Base-by-base conservation (phyloP, 2,888 invertebrate species). In the Bembecia ichneumoniformis region DNA sequence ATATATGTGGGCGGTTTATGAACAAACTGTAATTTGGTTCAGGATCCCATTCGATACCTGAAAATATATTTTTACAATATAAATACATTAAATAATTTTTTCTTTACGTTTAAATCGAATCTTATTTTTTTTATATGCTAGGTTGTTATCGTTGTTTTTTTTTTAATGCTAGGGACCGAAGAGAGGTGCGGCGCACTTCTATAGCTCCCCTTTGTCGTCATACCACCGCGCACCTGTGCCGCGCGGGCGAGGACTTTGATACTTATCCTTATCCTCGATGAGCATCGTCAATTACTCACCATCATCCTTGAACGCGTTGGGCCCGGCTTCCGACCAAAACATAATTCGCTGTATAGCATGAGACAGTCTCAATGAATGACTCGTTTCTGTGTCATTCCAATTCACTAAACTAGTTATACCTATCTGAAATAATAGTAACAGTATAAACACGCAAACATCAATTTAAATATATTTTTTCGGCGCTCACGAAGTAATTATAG, bases 321-420 rank as follows among this genome's bases (percentile, higher is more conserved):
- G 71, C 1, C 88, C 88, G 5, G 86, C 81, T 53, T 87, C 87
- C 1, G 84, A 73, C 87, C 87, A 87, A 53, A 88, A 83, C 86
- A 87, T 88, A 46, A 88, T 62, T 0, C 83, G 67, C 53, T 88
- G 88, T 16, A 87, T 71, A 2, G 77, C 81, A 49, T 86, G 82
- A 0, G 87, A 79, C 20, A 87, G 55, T 40, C 62, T 62, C 16
- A 84, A 51, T 0, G 60, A 49, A 28, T 28, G 28, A 1, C 57
- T 59, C 34, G 59, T 62, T 3, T 56, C 54, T 2, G 62, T 61
- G 43, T 63, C 60, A 28, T 53, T 54, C 16, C 52, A 46, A 20
- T 69, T 60, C 5, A 81, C 56, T 40, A 87, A 52, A 10, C 68
- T 68, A 4, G 68, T 58, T 49, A 84, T 66, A 16, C 82, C 81